Percentiles rank a stretch among this genome's conserved stretches.
Evolutionary conservation across 64 coral and sea anemone genomes (phyloP).

Genomic region (Hydrozoanthus tunicans): DNA sequence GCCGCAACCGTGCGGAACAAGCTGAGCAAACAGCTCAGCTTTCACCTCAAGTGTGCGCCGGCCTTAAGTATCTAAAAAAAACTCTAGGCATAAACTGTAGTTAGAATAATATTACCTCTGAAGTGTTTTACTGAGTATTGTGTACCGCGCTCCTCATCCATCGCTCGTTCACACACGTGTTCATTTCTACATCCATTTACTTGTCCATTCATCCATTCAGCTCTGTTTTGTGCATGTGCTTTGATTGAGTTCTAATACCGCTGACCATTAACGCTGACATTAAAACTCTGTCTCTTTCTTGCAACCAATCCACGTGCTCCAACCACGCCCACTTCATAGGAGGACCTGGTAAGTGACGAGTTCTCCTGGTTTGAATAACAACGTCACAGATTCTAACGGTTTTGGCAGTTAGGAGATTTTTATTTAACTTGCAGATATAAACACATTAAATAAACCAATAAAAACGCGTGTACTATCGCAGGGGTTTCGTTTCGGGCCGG

Average conservation of each 20-base stretch:
- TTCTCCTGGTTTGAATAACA: conserved; percentile 1
- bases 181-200: background rate
- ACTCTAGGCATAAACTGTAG: no score
- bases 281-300: conserved; percentile 55
- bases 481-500: no score
- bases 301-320: conserved; percentile 46
- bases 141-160: background rate
- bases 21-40: no score
- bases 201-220: background rate
- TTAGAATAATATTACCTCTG: no score
- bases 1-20: no score
- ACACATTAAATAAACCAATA: background rate
- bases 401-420: background rate
- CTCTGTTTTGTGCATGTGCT: background rate
- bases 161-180: background rate
- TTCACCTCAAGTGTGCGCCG: no score
- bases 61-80: no score
- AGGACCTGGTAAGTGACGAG: conserved; percentile 42
- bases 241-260: background rate
- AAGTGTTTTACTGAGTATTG: no score
- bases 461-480: background rate
- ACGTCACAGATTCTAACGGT: background rate
- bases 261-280: background rate
- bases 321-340: conserved; percentile 4
- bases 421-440: background rate